phyloP scores from a whole-genome alignment of 2,888 invertebrate genomes.

The Pseudanteris insignis region DNA sequence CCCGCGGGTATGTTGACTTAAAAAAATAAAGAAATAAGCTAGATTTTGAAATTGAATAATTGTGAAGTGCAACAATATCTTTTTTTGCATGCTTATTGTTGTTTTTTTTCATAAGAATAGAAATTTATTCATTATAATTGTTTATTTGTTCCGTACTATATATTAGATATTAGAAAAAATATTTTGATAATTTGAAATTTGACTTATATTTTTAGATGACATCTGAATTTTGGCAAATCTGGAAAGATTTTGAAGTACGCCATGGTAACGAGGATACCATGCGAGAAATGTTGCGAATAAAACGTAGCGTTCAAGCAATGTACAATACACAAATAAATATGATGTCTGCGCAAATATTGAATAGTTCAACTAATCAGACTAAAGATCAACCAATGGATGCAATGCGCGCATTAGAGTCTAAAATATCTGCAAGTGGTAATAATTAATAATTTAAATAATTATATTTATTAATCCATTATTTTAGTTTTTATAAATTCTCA shows the following conservation, averaged over 20 bases:
- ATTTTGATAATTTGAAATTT: no score
- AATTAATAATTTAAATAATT: no score
- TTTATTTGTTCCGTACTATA: no score
- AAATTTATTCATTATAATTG: slow-evolving; percentile 1
- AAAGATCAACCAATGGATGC: slow-evolving; percentile 81
- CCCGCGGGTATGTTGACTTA: slow-evolving; percentile 77
- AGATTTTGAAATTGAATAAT: no score
- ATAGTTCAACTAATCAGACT: slow-evolving; percentile 77
- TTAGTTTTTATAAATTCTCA: no score
- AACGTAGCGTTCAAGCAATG: slow-evolving; percentile 96
- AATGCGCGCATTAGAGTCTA: slow-evolving; percentile 88
- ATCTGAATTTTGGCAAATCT: slow-evolving; percentile 95
- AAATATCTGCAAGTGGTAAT: slow-evolving; percentile 70
- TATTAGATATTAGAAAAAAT: not conserved
- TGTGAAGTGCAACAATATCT: no score
- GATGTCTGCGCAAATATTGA: slow-evolving; percentile 98
- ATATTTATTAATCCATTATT: no score
- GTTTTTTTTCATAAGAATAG: slow-evolving; percentile 1
- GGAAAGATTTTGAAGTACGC: slow-evolving; percentile 99
- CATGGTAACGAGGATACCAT: slow-evolving; percentile 99
- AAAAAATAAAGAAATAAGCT: not conserved
- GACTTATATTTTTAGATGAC: slow-evolving; percentile 73
- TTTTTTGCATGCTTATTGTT: not conserved
- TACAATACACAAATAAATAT: slow-evolving; percentile 99
- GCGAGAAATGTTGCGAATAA: slow-evolving; percentile 97